Conservation (phyloP, 2,888 invertebrate genomes). For the Sepioteuthis lessoniana region DNA sequence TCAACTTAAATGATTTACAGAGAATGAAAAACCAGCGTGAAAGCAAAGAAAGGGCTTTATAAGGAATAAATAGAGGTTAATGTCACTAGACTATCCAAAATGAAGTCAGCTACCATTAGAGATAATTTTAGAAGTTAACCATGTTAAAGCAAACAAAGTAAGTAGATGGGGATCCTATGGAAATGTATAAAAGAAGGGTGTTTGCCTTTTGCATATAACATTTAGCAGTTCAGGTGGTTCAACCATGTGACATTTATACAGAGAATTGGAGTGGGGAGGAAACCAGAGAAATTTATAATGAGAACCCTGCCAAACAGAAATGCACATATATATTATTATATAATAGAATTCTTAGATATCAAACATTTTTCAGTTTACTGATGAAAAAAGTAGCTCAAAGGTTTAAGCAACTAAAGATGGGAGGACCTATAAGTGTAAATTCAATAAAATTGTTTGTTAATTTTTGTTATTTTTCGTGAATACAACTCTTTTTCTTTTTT, state of each 20-base stretch:
- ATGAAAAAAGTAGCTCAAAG: neutral
- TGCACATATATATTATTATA: neutral
- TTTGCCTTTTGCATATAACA: neutral
- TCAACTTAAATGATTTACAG: neutral
- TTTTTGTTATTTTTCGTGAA: too few species aligned
- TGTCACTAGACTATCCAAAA: neutral
- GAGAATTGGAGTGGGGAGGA: neutral
- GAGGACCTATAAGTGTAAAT: too few species aligned
- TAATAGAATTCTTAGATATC: neutral
- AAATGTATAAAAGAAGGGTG: neutral
- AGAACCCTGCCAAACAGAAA: neutral
- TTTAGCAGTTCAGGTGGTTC: neutral
- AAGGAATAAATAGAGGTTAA: neutral
- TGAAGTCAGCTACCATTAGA: neutral
- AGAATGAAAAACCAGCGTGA: neutral
- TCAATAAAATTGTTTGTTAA: too few species aligned
- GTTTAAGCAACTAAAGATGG: too few species aligned
- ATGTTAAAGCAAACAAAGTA: neutral
- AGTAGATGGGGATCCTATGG: neutral
- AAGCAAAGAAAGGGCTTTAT: neutral
- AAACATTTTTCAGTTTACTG: neutral
- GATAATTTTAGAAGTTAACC: neutral
- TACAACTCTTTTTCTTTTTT: too few species aligned
- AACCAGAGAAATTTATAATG: neutral
- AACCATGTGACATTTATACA: neutral